Conservation (phyloP, 2,113 vertebrate species). For the Oncorhynchus gorbuscha region DNA sequence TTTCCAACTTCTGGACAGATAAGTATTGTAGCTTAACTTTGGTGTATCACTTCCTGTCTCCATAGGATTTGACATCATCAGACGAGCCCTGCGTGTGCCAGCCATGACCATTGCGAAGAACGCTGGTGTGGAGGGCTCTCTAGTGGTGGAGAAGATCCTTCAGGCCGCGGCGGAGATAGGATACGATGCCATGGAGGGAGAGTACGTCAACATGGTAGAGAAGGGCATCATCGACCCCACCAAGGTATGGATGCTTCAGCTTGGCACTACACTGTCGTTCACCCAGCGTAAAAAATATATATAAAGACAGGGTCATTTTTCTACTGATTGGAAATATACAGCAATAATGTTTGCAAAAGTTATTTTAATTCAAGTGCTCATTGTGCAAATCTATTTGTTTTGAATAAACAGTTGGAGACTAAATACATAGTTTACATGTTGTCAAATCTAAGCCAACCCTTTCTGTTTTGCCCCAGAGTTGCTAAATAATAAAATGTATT, state of each 20-base stretch:
- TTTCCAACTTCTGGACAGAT: no score
- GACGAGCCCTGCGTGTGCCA: conserved; percentile 88
- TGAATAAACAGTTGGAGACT: no score
- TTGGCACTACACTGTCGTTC: background rate
- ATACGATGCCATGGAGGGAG: conserved; percentile 92
- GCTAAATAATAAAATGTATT: no score
- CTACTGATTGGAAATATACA: background rate
- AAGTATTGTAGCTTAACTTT: no score
- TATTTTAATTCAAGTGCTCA: no score
- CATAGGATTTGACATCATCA: conserved; percentile 94
- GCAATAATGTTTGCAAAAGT: no score
- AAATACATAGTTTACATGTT: no score
- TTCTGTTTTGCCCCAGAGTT: no score
- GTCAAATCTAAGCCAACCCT: no score
- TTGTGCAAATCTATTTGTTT: no score
- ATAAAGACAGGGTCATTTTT: no score
- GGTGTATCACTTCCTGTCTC: background rate
- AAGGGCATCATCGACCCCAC: conserved; percentile 98
- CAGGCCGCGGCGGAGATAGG: conserved; percentile 82
- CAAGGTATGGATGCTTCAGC: conserved; percentile 78
- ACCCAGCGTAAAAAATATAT: no score
- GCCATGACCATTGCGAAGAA: conserved; percentile 98
- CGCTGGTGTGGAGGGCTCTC: conserved; percentile 90
- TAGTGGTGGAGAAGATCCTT: conserved; percentile 97
- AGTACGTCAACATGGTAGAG: conserved; percentile 98